These are phyloP conservation scores for Bembecia ichneumoniformis DNA, from an alignment of 2,888 invertebrate genomes.

Conservation along the genomic window DNA sequence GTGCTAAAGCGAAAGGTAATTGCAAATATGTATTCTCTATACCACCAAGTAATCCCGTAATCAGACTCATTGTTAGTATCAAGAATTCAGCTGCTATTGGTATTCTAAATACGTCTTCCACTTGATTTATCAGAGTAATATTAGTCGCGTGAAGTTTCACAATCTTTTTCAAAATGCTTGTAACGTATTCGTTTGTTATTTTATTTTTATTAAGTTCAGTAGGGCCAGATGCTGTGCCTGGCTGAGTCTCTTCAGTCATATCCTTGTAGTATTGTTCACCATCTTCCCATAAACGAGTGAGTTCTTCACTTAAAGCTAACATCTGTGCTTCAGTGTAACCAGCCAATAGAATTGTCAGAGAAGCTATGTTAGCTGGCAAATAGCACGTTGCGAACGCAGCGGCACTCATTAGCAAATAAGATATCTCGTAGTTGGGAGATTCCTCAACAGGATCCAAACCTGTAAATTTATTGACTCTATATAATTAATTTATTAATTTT, in stretches of 20 bases:
- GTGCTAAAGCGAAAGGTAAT: conserved; percentile 21
- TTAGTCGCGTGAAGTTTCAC: conserved; percentile 1
- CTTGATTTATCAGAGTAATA: conserved; percentile 14
- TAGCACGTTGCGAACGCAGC: neutral
- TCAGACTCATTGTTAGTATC: conserved; percentile 20
- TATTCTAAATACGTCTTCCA: conserved; percentile 23
- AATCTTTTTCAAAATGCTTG: neutral
- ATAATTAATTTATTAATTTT: too few species aligned
- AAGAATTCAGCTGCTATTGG: conserved; percentile 29
- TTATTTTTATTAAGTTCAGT: neutral
- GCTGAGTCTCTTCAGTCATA: neutral
- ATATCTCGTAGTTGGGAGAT: conserved; percentile 39
- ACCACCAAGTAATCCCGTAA: conserved; percentile 27
- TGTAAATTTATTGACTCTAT: conserved; percentile 10
- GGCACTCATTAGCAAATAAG: conserved; percentile 10
- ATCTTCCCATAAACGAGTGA: conserved; percentile 26
- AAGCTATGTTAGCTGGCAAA: conserved; percentile 1
- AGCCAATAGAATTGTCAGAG: conserved; percentile 3
- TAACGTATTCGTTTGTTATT: neutral
- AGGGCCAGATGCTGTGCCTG: neutral
- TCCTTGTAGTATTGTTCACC: conserved; percentile 3
- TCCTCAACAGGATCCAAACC: conserved; percentile 39
- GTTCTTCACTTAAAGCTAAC: conserved; percentile 32
- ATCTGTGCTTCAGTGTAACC: conserved; percentile 44
- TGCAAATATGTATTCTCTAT: conserved; percentile 34